Percentiles rank a stretch among this genome's conserved stretches.
phyloP scores from a whole-genome alignment of 2,888 invertebrate species.

The Monochamus alternatus region DNA sequence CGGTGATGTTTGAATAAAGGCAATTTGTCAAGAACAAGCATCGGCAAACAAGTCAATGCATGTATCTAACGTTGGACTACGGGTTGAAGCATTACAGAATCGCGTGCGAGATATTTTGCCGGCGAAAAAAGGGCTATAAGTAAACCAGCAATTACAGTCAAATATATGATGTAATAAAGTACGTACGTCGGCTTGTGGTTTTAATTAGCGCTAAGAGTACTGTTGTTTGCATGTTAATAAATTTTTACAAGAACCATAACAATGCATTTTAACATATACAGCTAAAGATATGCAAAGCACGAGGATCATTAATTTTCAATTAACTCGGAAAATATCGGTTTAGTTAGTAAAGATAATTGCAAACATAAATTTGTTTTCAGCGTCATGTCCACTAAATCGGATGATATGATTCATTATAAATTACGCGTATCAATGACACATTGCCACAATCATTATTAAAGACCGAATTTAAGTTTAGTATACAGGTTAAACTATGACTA shows the following conservation, averaged over 20 bases:
- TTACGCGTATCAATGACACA: too few species aligned
- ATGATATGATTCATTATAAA: background rate
- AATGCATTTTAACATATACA: conserved; percentile 23
- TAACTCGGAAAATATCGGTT: conserved; percentile 16
- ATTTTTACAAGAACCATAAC: conserved; percentile 34
- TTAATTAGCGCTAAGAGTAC: conserved; percentile 34
- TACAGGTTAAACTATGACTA: too few species aligned
- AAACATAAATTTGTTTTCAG: conserved; percentile 5
- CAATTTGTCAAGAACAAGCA: conserved; percentile 1
- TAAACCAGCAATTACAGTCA: conserved; percentile 29
- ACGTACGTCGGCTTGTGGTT: conserved; percentile 30
- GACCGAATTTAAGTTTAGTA: too few species aligned
- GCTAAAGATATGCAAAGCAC: conserved; percentile 16
- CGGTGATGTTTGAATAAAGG: background rate
- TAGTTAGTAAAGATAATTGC: conserved; percentile 15
- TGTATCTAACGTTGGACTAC: conserved; percentile 23
- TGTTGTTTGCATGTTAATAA: conserved; percentile 35
- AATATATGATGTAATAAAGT: conserved; percentile 36
- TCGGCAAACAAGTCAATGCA: conserved; percentile 21
- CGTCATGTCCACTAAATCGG: background rate
- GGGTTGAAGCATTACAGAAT: conserved; percentile 19
- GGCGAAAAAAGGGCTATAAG: conserved; percentile 33
- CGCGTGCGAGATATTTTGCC: conserved; percentile 30
- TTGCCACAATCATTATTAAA: too few species aligned
- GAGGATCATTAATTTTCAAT: conserved; percentile 22